phyloP scores from a whole-genome alignment of 2,113 vertebrate species.

The Sylvia atricapilla region DNA sequence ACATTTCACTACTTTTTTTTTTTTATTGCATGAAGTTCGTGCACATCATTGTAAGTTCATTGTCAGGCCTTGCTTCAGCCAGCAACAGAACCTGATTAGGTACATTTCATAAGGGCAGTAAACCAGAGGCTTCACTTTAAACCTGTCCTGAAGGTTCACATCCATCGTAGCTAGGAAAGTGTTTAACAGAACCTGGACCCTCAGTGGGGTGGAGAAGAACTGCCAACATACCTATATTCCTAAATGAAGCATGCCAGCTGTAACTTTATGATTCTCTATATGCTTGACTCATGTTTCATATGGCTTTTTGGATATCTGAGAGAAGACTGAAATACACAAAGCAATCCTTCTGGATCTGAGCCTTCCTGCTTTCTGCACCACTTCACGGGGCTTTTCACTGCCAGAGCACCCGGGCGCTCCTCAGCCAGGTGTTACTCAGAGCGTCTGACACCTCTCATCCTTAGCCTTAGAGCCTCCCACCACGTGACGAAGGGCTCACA shows the following conservation, averaged over 20 bases:
- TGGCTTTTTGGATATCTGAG: not conserved
- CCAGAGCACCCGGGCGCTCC: rapidly evolving
- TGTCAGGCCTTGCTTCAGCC: not conserved
- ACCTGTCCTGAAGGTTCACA: not conserved
- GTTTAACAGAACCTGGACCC: not conserved
- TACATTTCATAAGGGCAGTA: not conserved
- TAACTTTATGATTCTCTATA: not conserved
- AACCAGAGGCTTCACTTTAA: not conserved
- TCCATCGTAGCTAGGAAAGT: not conserved
- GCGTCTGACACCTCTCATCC: not conserved
- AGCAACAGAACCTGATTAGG: not conserved
- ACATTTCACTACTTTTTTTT: not conserved
- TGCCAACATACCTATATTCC: not conserved
- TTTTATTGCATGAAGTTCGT: not conserved
- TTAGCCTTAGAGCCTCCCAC: not conserved
- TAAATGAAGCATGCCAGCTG: not conserved
- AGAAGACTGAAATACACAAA: not conserved
- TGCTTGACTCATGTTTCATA: not conserved
- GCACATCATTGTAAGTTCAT: not conserved
- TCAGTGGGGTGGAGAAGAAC: not conserved
- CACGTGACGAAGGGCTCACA: not conserved
- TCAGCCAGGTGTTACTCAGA: not conserved
- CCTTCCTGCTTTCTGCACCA: not conserved
- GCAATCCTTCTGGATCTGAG: not conserved
- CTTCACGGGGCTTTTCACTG: not conserved